A percentile compares a stretch with the other conserved stretches of the same genome.
These are phyloP conservation scores for Odobenus rosmarus DNA, from an alignment of 2,113 vertebrate genomes.

Conservation along the genomic window DNA sequence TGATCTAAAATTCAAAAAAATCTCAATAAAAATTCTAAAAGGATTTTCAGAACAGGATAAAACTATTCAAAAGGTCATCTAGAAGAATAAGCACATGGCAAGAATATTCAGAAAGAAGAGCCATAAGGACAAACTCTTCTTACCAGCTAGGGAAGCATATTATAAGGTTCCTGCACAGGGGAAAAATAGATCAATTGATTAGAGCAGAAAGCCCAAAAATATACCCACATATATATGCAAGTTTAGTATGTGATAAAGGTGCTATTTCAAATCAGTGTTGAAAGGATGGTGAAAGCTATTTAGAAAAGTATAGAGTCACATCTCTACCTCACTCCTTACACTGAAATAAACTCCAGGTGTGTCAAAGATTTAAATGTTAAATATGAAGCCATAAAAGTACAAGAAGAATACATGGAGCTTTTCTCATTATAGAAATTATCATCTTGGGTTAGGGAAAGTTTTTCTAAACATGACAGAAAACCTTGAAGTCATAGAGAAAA, in stretches of 20 bases:
- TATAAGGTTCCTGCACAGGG: background rate
- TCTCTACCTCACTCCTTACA: background rate
- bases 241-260: background rate
- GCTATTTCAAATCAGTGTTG: background rate
- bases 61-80: background rate
- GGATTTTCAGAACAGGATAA: background rate
- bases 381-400: background rate
- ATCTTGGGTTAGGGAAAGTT: background rate
- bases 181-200: background rate
- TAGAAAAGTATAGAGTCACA: background rate
- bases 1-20: background rate
- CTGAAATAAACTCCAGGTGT: background rate
- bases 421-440: background rate
- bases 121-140: background rate
- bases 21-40: background rate
- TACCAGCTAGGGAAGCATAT: background rate
- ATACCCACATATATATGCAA: background rate
- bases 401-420: background rate
- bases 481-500: background rate
- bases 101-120: background rate
- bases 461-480: constrained; percentile 8
- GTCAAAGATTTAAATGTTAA: background rate
- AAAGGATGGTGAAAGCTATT: background rate
- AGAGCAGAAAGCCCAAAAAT: background rate
- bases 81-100: background rate